Percentiles rank a stretch among this genome's conserved stretches.
Conservation (phyloP, 1,140 invertebrate genomes). For the Tachypleus tridentatus region DNA sequence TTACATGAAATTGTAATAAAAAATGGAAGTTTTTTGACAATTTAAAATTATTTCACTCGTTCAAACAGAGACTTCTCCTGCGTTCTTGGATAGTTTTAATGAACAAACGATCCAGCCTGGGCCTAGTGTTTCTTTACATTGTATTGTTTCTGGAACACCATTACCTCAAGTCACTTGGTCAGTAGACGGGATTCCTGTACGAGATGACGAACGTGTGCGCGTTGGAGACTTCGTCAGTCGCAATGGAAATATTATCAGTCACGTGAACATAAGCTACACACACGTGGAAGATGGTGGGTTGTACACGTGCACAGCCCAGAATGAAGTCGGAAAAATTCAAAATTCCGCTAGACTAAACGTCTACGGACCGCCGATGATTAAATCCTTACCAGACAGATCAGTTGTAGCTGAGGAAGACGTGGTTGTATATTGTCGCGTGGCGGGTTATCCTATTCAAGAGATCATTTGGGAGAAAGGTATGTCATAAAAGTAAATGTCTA, state of each 20-base stretch:
- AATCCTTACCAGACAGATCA: conserved; percentile 52
- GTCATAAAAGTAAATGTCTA: background rate
- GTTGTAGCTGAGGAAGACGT: conserved; percentile 84
- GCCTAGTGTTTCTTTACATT: conserved; percentile 19
- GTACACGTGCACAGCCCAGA: conserved; percentile 80
- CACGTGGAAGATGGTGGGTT: conserved; percentile 86
- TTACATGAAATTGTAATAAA: too few relatives aligned
- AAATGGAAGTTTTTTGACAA: too few relatives aligned
- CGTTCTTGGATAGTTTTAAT: conserved; percentile 13
- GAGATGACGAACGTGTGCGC: conserved; percentile 24
- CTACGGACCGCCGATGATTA: conserved; percentile 74
- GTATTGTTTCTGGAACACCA: conserved; percentile 22
- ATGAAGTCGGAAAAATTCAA: conserved; percentile 76
- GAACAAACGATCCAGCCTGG: conserved; percentile 14
- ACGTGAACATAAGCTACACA: conserved; percentile 82
- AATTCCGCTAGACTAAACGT: conserved; percentile 80
- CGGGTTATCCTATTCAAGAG: conserved; percentile 84
- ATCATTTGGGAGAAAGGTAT: conserved; percentile 82
- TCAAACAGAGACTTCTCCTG: conserved; percentile 29
- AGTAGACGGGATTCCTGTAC: conserved; percentile 24
- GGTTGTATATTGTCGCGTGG: conserved; percentile 79
- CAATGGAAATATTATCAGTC: conserved; percentile 76
- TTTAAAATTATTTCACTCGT: too few relatives aligned
- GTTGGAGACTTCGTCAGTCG: conserved; percentile 29
- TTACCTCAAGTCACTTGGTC: conserved; percentile 22